These are phyloP conservation scores for Camptogramma bilineatum DNA, from an alignment of 2,888 invertebrate species.

Conservation along the genomic window DNA sequence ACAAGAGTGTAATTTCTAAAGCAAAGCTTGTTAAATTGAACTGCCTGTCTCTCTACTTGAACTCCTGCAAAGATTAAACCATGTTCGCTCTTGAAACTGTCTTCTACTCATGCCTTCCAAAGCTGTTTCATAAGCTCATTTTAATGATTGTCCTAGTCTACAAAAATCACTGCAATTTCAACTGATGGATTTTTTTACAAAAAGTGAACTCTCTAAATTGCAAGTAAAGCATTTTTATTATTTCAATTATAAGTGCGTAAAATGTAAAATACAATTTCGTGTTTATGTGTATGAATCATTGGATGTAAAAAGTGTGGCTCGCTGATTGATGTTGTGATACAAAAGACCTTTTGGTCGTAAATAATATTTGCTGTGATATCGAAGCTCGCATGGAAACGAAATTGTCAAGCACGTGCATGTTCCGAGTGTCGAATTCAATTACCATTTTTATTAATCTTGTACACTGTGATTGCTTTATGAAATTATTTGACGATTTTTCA, in stretches of 20 bases:
- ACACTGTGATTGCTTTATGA: slow-evolving; percentile 46
- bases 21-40: slow-evolving; percentile 43
- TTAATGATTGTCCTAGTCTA: slow-evolving; percentile 30
- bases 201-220: slow-evolving; percentile 32
- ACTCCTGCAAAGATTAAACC: slow-evolving; percentile 28
- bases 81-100: slow-evolving; percentile 27
- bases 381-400: slow-evolving; percentile 60
- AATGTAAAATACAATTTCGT: slow-evolving; percentile 48
- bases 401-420: slow-evolving; percentile 67
- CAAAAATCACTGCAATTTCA: slow-evolving; percentile 26
- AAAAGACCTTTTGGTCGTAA: slow-evolving; percentile 50
- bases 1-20: slow-evolving; percentile 37
- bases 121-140: slow-evolving; percentile 66
- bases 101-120: slow-evolving; percentile 64
- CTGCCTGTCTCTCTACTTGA: slow-evolving; percentile 39
- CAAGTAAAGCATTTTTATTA: not conserved
- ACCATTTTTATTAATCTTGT: slow-evolving; percentile 46
- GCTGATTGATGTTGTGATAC: slow-evolving; percentile 48
- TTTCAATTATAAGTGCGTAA: slow-evolving; percentile 54
- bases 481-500: slow-evolving; percentile 41
- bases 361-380: slow-evolving; percentile 57
- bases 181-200: slow-evolving; percentile 36
- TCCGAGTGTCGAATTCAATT: slow-evolving; percentile 51
- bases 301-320: slow-evolving; percentile 39
- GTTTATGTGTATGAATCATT: slow-evolving; percentile 50